Evolutionary conservation across 2,888 invertebrate species (phyloP), one percentile per base, ranked within the genome.

Genomic region (Odontocerum albicorne): DNA sequence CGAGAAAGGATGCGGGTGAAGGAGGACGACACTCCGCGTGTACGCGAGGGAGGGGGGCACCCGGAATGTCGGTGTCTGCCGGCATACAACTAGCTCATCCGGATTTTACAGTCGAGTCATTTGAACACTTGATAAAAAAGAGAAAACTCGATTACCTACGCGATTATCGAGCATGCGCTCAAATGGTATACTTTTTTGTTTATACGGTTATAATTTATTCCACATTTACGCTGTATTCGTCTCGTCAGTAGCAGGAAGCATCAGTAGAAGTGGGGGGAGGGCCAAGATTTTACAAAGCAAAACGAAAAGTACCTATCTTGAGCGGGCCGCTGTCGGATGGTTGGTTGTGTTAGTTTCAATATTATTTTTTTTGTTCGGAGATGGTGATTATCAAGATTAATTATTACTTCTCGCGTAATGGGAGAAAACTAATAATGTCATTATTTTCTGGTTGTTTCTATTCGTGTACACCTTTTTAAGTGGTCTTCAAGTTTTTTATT

Each of bases 1-100:
- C 75, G 75, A 75, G 75, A 75, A 72, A 72, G 68, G 68, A 54
- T 33, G 49, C 42, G 44, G 49, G 70, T 22, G 49, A 13, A 31
- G 40, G 31, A 36, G 36, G 44, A 27, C 38, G 12, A 16, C 8
- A 32, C n/a, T 10, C 20, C 20, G 6, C 36, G 36, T 20, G 38
- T 35, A 43, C 13, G 35, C 8, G 22, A 66, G 68, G 66, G 67
- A 66, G 68, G 50, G 50, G 49, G 31, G 43, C 42, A 44, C 51
- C 44, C 44, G 50, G 54, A 54, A 54, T 54, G 54, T 42, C 47
- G 54, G 47, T 54, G 54, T 54, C 54, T 39, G 42, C 47, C 40
- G 46, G 46, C 52, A 19, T 20, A 13, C 47, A 47, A 33, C 6
- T 22, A 15, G n/a, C 15, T n/a, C 40, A 35, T 16, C 31, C 13